Conservation (phyloP, 2,888 invertebrate species). For the Ptilodon capucinus region DNA sequence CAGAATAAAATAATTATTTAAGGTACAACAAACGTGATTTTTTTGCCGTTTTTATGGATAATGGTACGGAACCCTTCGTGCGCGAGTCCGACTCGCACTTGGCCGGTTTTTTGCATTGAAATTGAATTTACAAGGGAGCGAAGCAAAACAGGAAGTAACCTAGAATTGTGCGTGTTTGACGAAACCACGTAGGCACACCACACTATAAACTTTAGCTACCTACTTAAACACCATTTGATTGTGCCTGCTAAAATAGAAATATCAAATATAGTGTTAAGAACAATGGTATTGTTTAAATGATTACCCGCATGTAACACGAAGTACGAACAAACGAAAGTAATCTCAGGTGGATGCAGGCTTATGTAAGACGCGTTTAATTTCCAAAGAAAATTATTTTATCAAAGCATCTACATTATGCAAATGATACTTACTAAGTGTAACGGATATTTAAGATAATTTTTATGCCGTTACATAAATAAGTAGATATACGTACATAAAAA, state of each 20-base stretch:
- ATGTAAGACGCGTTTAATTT: slow-evolving; percentile 23
- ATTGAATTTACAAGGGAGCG: not conserved
- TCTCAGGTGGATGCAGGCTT: slow-evolving; percentile 22
- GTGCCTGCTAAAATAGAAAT: too few relatives aligned
- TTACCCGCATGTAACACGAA: slow-evolving; percentile 17
- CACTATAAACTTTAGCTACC: not conserved
- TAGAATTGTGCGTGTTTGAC: not conserved
- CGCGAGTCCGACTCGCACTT: too few relatives aligned
- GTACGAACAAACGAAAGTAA: slow-evolving; percentile 39
- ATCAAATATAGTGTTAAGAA: slow-evolving; percentile 16
- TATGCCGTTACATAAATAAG: slow-evolving; percentile 5
- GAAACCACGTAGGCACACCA: not conserved
- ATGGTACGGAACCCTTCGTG: too few relatives aligned
- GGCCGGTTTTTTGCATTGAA: not conserved
- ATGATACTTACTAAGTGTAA: slow-evolving; percentile 19
- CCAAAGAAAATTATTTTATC: slow-evolving; percentile 13
- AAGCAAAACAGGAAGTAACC: not conserved
- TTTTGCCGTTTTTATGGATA: too few relatives aligned
- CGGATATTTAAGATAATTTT: slow-evolving; percentile 10
- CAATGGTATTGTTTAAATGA: slow-evolving; percentile 30
- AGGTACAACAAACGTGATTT: too few relatives aligned
- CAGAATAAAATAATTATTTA: too few relatives aligned
- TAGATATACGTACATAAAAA: too few relatives aligned
- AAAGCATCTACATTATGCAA: slow-evolving; percentile 20
- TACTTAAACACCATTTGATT: not conserved